phyloP scores from a whole-genome alignment of 1,140 invertebrate species.

The Oryzaephilus surinamensis region DNA sequence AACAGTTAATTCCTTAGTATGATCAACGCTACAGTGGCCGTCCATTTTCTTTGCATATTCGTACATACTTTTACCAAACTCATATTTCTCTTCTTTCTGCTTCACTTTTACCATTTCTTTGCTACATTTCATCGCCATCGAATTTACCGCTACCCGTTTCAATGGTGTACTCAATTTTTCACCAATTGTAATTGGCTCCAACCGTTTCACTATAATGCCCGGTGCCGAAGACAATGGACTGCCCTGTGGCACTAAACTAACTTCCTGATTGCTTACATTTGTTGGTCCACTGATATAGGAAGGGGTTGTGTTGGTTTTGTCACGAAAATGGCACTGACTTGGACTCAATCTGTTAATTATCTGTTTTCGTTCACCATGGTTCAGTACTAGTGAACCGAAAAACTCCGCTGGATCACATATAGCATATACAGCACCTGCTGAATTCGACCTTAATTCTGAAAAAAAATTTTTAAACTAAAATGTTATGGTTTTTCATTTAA shows the following conservation, averaged over 20 bases:
- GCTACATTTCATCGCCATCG: too few relatives aligned
- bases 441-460: slow-evolving; percentile 47
- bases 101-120: too few relatives aligned
- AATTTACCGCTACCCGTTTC: too few relatives aligned
- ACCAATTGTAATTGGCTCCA: too few relatives aligned
- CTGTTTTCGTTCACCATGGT: slow-evolving; percentile 12
- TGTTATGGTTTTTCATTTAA: slow-evolving; percentile 11
- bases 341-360: too few relatives aligned
- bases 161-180: too few relatives aligned
- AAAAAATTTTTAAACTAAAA: background rate
- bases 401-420: slow-evolving; percentile 22
- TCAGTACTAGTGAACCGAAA: too few relatives aligned
- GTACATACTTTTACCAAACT: slow-evolving; percentile 25
- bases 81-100: slow-evolving; percentile 6
- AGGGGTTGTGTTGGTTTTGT: slow-evolving; percentile 5
- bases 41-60: slow-evolving; percentile 23
- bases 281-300: slow-evolving; percentile 1
- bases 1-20: slow-evolving; percentile 13
- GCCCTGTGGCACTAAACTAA: slow-evolving; percentile 6
- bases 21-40: slow-evolving; percentile 8
- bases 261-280: slow-evolving; percentile 5
- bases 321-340: too few relatives aligned
- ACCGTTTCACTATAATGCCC: slow-evolving; percentile 9
- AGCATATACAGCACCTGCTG: slow-evolving; percentile 42
- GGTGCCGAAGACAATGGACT: slow-evolving; percentile 3